A percentile compares a stretch with the other conserved stretches of the same genome.
These are phyloP conservation scores for Homarus americanus DNA, from an alignment of 1,140 invertebrate species.

Conservation along the genomic window DNA sequence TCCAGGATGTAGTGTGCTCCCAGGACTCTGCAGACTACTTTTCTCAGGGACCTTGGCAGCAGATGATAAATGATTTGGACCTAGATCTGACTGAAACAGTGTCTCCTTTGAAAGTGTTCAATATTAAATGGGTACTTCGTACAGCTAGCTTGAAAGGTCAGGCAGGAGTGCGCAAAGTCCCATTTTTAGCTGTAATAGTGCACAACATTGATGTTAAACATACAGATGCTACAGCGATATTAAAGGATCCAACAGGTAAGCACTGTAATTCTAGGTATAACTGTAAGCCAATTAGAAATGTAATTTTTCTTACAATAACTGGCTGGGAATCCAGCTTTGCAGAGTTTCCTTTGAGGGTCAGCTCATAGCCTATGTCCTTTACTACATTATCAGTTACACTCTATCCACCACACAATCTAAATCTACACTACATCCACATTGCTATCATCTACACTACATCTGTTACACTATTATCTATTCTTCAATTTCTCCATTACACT, in stretches of 20 bases:
- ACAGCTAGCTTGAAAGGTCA: conserved; percentile 36
- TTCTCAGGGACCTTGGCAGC: conserved; percentile 44
- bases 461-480: no score
- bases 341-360: no score
- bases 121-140: conserved; percentile 45
- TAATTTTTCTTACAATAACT: no score
- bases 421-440: no score
- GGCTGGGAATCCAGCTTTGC: no score
- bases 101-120: conserved; percentile 52
- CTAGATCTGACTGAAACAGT: conserved; percentile 21
- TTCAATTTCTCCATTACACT: no score
- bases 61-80: conserved; percentile 56
- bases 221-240: conserved; percentile 21
- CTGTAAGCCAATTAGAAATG: no score
- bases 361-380: no score
- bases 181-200: conserved; percentile 59
- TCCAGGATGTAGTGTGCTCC: conserved; percentile 33
- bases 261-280: no score
- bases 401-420: no score
- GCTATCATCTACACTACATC: no score
- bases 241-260: conserved; percentile 64
- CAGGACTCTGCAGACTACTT: conserved; percentile 44
- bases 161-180: conserved; percentile 49
- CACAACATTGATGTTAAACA: conserved; percentile 36
- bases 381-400: no score